Evolutionary conservation across 2,888 invertebrate species (phyloP), one percentile per base, ranked within the genome.

Genomic region (Idaea straminata): DNA sequence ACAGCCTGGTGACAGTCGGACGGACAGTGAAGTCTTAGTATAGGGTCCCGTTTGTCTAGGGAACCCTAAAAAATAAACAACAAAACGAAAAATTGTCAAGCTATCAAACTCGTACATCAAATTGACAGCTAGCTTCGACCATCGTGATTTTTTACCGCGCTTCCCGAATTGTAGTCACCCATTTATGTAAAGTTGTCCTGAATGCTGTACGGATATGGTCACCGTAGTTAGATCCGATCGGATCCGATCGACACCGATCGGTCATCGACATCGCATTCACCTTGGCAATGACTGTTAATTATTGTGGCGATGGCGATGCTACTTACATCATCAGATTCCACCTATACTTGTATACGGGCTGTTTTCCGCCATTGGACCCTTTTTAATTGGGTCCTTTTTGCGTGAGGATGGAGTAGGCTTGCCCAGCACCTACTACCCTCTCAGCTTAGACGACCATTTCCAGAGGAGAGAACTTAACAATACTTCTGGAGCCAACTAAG

Each of bases 271-370:
- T 71, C 47, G 10, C 47, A 10, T 25, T 73, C 75, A 74, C 89
- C 88, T 89, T 88, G 89, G 87, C 88, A 87, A 84, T 88, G 47
- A 10, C 47, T 47, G 47, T 25, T 25, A 25, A 25, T 25, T 25
- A 3, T 25, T 25, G 25, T 25, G 47, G 0, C 47, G 88, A 76
- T 25, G 47, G 0, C 47, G 88, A 76, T 65, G 76, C 73, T 77
- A 75, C 81, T 83, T 83, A 80, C 85, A 80, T 83, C 81, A 82
- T 71, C 75, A 73, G 73, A 70, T 66, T 65, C 68, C 78, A 79
- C 74, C 78, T 75, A 77, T 38, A 6, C 3, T 3, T n/a, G n/a
- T n/a, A n/a, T n/a, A n/a, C n/a, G n/a, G n/a, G n/a, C n/a, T n/a
- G n/a, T n/a, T n/a, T n/a, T n/a, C n/a, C n/a, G n/a, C n/a, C n/a